These are phyloP conservation scores for Drosophila pandora DNA, from an alignment of 1,140 invertebrate genomes.

Conservation along the genomic window DNA sequence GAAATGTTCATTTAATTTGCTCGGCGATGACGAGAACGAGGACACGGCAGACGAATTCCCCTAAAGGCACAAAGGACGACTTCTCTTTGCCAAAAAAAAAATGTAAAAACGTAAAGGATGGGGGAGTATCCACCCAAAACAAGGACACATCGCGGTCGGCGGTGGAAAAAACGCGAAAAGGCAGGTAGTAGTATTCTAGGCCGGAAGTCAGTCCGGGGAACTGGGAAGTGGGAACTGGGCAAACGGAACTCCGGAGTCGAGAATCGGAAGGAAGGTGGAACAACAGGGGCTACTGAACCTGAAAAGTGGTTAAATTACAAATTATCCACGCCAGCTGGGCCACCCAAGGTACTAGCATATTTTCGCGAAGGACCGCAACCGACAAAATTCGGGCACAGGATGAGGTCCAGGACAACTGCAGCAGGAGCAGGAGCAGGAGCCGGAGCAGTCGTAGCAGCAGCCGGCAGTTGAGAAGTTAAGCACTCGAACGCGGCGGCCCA, in stretches of 20 bases:
- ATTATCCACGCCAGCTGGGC: slow-evolving; percentile 80
- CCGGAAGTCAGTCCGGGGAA: slow-evolving; percentile 24
- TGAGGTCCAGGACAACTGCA: slow-evolving; percentile 23
- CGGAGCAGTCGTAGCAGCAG: slow-evolving; percentile 6
- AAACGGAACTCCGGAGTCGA: slow-evolving; percentile 22
- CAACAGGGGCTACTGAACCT: slow-evolving; percentile 77
- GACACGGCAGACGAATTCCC: slow-evolving; percentile 25
- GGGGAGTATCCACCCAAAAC: slow-evolving; percentile 2
- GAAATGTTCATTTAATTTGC: slow-evolving; percentile 81
- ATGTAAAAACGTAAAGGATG: not conserved
- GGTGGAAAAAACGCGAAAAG: slow-evolving; percentile 44
- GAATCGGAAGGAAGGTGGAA: slow-evolving; percentile 52
- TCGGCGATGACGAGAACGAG: slow-evolving; percentile 50
- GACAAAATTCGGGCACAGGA: slow-evolving; percentile 6
- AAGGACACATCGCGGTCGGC: slow-evolving; percentile 48
- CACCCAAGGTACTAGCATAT: slow-evolving; percentile 44
- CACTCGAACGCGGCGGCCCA: slow-evolving; percentile 42
- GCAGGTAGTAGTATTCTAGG: slow-evolving; percentile 11
- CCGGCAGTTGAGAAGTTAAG: slow-evolving; percentile 63
- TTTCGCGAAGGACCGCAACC: not conserved
- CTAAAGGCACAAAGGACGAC: not conserved
- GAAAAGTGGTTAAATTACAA: slow-evolving; percentile 84
- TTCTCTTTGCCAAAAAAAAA: not conserved
- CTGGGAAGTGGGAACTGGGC: slow-evolving; percentile 1
- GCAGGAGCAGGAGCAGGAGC: slow-evolving; percentile 9